phyloP scores from a whole-genome alignment of 2,113 vertebrate genomes.

The Ahaetulla prasina region DNA sequence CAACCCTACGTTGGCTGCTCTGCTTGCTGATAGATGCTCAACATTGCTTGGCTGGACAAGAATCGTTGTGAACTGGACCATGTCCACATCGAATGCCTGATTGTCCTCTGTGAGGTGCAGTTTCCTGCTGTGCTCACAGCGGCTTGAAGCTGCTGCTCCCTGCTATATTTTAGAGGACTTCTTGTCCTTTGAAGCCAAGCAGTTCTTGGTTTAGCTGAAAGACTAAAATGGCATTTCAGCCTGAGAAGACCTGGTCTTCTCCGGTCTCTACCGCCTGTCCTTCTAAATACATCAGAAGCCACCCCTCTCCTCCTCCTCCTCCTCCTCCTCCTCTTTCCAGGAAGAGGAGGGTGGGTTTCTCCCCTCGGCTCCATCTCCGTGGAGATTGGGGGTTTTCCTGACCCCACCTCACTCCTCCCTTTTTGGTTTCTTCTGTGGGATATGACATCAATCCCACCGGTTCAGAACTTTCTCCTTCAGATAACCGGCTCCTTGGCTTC shows the following conservation, averaged over 20 bases:
- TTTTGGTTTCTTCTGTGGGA: neutral
- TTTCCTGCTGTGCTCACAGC: neutral
- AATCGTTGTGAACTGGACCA: neutral
- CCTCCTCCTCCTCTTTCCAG: neutral
- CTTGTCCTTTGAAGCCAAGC: neutral
- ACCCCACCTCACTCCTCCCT: neutral
- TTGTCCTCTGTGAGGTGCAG: neutral
- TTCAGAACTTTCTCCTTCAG: neutral
- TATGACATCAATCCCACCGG: neutral
- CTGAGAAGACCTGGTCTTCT: neutral
- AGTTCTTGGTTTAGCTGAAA: neutral
- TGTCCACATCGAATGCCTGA: neutral
- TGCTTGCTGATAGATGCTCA: neutral
- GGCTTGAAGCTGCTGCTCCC: neutral
- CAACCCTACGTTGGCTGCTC: neutral
- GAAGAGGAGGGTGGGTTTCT: neutral
- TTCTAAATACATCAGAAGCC: neutral
- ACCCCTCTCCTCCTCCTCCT: too few species aligned
- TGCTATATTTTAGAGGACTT: neutral
- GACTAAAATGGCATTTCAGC: neutral
- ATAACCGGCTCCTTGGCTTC: fast-evolving
- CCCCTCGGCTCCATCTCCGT: neutral
- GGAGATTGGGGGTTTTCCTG: neutral
- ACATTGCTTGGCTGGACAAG: neutral
- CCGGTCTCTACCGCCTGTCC: neutral